Base-by-base conservation (phyloP, 30 jellyfish, hydroid and myxozoan species). In the Pelagia noctiluca region DNA sequence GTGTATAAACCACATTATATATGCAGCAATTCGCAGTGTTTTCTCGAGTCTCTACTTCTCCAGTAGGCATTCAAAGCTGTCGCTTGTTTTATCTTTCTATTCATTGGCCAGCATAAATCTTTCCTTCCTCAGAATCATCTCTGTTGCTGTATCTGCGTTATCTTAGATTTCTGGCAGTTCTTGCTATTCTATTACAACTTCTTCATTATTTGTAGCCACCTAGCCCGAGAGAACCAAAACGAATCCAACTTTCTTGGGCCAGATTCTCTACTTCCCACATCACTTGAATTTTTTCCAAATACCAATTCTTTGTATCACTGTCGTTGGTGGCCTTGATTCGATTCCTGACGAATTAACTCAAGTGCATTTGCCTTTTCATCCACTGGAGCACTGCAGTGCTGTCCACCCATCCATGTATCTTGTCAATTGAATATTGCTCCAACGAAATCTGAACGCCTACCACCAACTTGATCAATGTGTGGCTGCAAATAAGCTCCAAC, bases 311-410 rank as follows among this genome's bases (percentile, higher is more conserved):
- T 8, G 35, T 64, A 52, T 79, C 78, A 71, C 85, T 79, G 84
- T 63, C 50, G 71, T 64, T 79, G 88, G 63, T 79, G 72, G 84
- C 72, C 72, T 79, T 79, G 71, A 79, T 33, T 61, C 90, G 75
- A 79, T 79, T 79, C 25, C 85, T 69, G 18, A 79, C 90, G 63
- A 79, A 79, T 73, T 21, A 72, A 26, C 85, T 63, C 85, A 79
- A 30, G 76, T 42, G 35, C 84, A 28, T 35, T 71, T 42, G 28
- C 78, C 31, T 29, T n/a, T n/a, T 71, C 35, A 71, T 34, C 76
- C 16, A 71, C 28, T 71, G 84, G 22, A 71, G 61, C 25, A 66
- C 79, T 18, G 57, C 29, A 22, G 79, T 66, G 62, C 79, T 66
- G 61, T 66, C 79, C 22, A 66, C 79, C 79, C 79, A 66, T 66